Base-by-base conservation (phyloP, 2,888 invertebrate species). In the Macrophya annulata region DNA sequence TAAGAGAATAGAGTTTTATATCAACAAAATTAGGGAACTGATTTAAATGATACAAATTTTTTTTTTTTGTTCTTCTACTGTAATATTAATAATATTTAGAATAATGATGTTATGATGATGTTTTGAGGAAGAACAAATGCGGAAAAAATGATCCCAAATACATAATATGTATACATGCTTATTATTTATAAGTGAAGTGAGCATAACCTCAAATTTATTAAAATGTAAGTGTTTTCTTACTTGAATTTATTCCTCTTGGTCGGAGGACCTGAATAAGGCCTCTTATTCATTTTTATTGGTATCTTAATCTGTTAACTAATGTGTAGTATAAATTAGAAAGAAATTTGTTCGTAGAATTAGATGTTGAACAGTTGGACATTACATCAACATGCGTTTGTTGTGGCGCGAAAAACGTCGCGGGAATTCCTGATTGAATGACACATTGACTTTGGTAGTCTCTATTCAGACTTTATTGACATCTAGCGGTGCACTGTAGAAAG, bases 191-290 rank as follows among this genome's bases (percentile, higher is more conserved):
- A 37, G 15, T 9, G 8, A 17, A 51, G 21, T 77, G 59, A 55
- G 79, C 59, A 48, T 43, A 40, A 84, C 62, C 37, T 79, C 55
- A 77, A 65, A 68, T 71, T 37, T 59, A 45, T 0, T 12, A 84
- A 55, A 71, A n/a, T 43, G 74, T 15, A n/a, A n/a, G 51, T 81
- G 43, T 45, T 40, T 4, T 77, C 62, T 85, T 85, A 88, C 88
- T 82, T 84, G 62, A 88, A 89, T 87, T 89, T 89, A 8, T 85
- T 85, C 68, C 87, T 89, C 85, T 89, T 89, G 4, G 88, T 85
- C 15, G 87, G 84, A 59, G 88, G 88, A 15, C 87, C 85, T 17
- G 85, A 71, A 74, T 86, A 88, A 31, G 85, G 72, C 82, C 83
- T 84, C 76, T 87, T 88, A 71, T 85, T 89, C 89, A 89, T 89